Conservation (phyloP, 1,140 invertebrate genomes). For the Brachystomella parvula region DNA sequence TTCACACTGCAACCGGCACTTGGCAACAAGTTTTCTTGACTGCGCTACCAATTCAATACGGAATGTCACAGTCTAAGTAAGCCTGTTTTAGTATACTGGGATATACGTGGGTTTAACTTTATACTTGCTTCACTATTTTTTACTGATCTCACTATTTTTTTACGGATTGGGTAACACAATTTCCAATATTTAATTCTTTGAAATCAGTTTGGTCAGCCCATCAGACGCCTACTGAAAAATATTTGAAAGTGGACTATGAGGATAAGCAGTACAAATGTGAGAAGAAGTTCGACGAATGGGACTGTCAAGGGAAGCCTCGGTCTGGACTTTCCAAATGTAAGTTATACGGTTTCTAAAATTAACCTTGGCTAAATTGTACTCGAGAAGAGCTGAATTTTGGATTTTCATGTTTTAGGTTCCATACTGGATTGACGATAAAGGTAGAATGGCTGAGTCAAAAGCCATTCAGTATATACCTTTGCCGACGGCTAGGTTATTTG, state of each 20-base stretch:
- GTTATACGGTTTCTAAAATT: too few relatives aligned
- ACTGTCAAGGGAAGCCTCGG: background rate
- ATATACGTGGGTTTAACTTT: conserved; percentile 12
- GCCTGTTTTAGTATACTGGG: conserved; percentile 6
- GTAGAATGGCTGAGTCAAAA: conserved; percentile 6
- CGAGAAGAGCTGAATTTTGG: too few relatives aligned
- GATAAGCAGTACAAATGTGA: background rate
- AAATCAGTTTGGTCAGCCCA: conserved; percentile 5
- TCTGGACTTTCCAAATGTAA: conserved; percentile 17
- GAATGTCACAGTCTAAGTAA: too few relatives aligned
- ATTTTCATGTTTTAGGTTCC: too few relatives aligned
- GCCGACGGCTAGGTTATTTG: too few relatives aligned
- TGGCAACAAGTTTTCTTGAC: too few relatives aligned
- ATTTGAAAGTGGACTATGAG: conserved; percentile 13
- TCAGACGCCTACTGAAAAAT: background rate
- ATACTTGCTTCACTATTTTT: too few relatives aligned
- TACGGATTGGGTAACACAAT: background rate
- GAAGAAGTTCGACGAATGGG: background rate
- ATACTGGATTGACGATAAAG: conserved; percentile 16
- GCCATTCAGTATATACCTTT: conserved; percentile 1
- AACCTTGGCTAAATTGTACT: too few relatives aligned
- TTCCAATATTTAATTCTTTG: background rate
- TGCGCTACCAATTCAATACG: too few relatives aligned
- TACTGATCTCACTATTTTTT: too few relatives aligned
- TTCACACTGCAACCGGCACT: too few relatives aligned